Percentiles rank a stretch among this genome's conserved stretches.
Evolutionary conservation across 2,888 invertebrate species (phyloP).

Genomic region (Petrophora chlorosata): DNA sequence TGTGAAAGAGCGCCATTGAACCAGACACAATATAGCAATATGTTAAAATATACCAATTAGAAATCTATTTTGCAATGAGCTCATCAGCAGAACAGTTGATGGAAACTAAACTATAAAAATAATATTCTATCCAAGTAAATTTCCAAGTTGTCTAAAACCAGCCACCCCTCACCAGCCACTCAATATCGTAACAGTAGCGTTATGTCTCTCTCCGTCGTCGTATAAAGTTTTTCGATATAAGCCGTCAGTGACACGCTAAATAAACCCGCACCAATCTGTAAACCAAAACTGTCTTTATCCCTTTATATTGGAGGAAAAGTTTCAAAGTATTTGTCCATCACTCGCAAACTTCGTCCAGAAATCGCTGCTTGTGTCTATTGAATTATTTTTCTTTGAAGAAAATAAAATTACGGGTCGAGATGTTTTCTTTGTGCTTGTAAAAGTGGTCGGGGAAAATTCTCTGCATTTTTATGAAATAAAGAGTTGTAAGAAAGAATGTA

Average conservation of each 20-base stretch:
- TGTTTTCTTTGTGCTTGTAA: conserved; percentile 27
- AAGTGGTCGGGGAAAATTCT: conserved; percentile 15
- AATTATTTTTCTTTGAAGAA: conserved; percentile 35
- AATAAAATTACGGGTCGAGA: conserved; percentile 26
- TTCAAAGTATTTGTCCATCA: conserved; percentile 46
- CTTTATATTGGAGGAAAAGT: conserved; percentile 45
- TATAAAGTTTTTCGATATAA: conserved; percentile 46
- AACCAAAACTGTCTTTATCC: conserved; percentile 44
- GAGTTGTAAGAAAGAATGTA: conserved; percentile 10
- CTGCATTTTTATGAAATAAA: conserved; percentile 22
- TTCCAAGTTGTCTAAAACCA: neutral
- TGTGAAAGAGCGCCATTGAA: no score
- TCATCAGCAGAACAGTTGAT: no score
- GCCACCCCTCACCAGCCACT: conserved; percentile 1
- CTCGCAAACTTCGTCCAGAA: conserved; percentile 42
- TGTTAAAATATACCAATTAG: no score
- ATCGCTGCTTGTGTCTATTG: conserved; percentile 36
- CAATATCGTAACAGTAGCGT: conserved; percentile 1
- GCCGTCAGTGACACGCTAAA: conserved; percentile 38
- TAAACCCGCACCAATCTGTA: conserved; percentile 42
- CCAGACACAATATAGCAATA: no score
- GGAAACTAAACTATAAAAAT: no score
- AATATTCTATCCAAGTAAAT: no score
- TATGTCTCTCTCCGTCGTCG: conserved; percentile 11
- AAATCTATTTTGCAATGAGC: no score